A percentile compares a stretch with the other conserved stretches of the same genome.
phyloP scores from a whole-genome alignment of 2,113 vertebrate genomes.

The Atlantisia rogersi region DNA sequence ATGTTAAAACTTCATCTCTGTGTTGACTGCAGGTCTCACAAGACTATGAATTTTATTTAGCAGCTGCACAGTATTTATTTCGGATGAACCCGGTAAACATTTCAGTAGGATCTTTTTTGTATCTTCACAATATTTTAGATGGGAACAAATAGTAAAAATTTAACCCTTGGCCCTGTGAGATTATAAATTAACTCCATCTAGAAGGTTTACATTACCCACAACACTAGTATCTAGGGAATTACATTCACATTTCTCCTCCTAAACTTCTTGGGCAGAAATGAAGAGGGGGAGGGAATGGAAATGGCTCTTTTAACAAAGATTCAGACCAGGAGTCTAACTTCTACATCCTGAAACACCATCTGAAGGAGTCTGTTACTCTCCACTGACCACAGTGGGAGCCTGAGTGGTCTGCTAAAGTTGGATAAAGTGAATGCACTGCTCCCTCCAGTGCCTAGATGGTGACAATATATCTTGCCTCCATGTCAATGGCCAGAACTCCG shows the following conservation, averaged over 20 bases:
- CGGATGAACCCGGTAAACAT: background rate
- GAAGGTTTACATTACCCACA: background rate
- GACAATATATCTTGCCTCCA: background rate
- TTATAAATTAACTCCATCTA: background rate
- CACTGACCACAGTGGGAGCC: background rate
- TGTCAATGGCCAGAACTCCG: background rate
- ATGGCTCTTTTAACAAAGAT: background rate
- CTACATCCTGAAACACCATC: background rate
- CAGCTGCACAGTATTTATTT: background rate
- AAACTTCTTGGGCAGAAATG: background rate
- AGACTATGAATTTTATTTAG: background rate
- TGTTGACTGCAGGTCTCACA: background rate
- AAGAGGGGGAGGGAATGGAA: background rate
- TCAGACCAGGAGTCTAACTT: background rate
- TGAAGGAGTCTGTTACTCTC: background rate
- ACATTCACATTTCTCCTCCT: background rate
- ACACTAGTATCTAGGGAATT: background rate
- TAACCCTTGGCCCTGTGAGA: background rate
- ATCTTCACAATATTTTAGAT: background rate
- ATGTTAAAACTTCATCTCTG: background rate
- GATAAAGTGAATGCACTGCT: background rate
- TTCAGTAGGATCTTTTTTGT: background rate
- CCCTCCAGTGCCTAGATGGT: background rate
- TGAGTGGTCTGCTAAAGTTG: background rate
- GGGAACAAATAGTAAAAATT: background rate